phyloP scores from a whole-genome alignment of 2,113 vertebrate genomes.

The Setophaga petechia region DNA sequence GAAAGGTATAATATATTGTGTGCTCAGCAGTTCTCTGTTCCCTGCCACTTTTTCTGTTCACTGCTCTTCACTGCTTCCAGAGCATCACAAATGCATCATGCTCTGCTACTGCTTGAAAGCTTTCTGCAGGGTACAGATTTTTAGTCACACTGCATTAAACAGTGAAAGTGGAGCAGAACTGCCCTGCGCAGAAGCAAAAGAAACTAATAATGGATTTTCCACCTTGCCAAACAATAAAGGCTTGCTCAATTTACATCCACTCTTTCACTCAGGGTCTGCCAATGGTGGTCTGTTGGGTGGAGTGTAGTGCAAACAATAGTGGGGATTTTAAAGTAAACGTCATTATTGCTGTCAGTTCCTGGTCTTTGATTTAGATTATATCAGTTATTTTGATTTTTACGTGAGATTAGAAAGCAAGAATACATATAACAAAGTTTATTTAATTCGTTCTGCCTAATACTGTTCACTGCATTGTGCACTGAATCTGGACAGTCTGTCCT shows the following conservation, averaged over 20 bases:
- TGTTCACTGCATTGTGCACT: background rate
- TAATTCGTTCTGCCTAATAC: background rate
- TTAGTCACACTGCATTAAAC: slow-evolving; percentile 1
- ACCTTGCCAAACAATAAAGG: background rate
- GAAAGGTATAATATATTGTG: accelerated
- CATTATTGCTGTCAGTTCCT: background rate
- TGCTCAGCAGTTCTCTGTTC: background rate
- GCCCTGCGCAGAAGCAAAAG: background rate
- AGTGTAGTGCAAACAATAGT: background rate
- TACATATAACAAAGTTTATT: background rate
- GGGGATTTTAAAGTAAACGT: background rate
- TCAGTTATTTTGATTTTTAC: background rate
- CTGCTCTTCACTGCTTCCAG: background rate
- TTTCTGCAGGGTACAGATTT: background rate
- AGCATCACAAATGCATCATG: background rate
- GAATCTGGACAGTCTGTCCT: background rate
- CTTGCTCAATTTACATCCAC: background rate
- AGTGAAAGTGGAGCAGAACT: background rate
- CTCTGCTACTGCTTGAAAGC: background rate
- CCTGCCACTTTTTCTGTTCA: background rate
- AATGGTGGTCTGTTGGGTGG: background rate
- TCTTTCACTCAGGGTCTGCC: background rate
- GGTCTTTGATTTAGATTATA: background rate
- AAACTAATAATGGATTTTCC: slow-evolving; percentile 26
- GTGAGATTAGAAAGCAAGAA: background rate